Evolutionary conservation across 2,113 vertebrate genomes (phyloP).

Genomic region (Cyanistes caeruleus): DNA sequence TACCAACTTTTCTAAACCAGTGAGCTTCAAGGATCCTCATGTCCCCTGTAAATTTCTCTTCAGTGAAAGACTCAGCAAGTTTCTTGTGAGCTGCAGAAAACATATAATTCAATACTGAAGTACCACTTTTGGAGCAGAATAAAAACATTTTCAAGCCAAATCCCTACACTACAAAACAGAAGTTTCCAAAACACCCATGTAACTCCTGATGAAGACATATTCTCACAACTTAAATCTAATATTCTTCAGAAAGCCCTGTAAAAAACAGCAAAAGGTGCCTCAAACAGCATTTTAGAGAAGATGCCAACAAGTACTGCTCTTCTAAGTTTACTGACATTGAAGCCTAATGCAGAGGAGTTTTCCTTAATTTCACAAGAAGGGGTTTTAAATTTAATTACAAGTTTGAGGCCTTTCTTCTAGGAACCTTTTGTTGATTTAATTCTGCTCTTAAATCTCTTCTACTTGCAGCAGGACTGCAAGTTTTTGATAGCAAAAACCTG

Average conservation of each 20-base stretch:
- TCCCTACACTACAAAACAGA: not conserved
- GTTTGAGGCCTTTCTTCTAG: not conserved
- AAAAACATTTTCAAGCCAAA: not conserved
- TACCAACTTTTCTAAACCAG: slow-evolving; percentile 94
- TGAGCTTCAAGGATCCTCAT: slow-evolving; percentile 79
- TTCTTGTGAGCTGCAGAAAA: slow-evolving; percentile 78
- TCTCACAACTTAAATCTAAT: not conserved
- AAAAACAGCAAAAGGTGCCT: not conserved
- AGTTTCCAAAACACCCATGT: not conserved
- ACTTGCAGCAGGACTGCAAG: not conserved
- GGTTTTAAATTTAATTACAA: not conserved
- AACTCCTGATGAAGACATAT: not conserved
- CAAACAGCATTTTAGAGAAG: not conserved
- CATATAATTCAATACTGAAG: not conserved
- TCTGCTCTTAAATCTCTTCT: not conserved
- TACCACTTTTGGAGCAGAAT: not conserved
- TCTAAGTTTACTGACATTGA: not conserved
- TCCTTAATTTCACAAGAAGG: not conserved
- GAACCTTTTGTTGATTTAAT: not conserved
- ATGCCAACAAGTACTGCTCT: not conserved
- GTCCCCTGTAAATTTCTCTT: slow-evolving; percentile 50
- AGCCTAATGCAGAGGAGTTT: not conserved
- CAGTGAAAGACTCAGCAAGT: slow-evolving; percentile 50
- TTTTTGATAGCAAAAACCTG: not conserved
- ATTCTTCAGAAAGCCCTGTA: not conserved